Conservation (phyloP, 1,140 invertebrate genomes). For the Polyergus mexicanus region DNA sequence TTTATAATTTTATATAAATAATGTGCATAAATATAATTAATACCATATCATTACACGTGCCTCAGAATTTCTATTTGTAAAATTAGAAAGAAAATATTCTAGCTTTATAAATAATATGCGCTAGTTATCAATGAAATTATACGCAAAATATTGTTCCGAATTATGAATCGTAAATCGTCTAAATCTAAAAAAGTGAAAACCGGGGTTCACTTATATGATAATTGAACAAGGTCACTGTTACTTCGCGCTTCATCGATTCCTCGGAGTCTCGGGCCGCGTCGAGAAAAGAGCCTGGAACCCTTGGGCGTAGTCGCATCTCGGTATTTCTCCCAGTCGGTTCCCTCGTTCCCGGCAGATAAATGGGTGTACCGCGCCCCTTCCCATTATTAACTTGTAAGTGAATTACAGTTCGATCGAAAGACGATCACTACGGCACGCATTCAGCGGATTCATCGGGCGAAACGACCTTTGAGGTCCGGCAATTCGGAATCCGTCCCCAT, state of each 20-base stretch:
- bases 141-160: not conserved
- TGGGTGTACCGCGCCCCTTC: slow-evolving; percentile 81
- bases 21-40: not conserved
- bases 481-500: slow-evolving; percentile 69
- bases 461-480: slow-evolving; percentile 83
- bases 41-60: not conserved
- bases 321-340: slow-evolving; percentile 55
- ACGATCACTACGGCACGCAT: slow-evolving; percentile 79
- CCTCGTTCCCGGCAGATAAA: slow-evolving; percentile 80
- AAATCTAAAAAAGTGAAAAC: slow-evolving; percentile 1
- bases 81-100: not conserved
- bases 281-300: slow-evolving; percentile 53
- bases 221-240: slow-evolving; percentile 57
- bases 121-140: not conserved
- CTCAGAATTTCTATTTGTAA: not conserved
- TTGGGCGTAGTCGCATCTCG: slow-evolving; percentile 58
- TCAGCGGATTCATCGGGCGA: slow-evolving; percentile 77
- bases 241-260: slow-evolving; percentile 56
- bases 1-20: not conserved
- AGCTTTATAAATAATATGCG: not conserved
- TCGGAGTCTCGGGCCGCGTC: slow-evolving; percentile 26
- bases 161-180: not conserved
- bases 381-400: slow-evolving; percentile 86
- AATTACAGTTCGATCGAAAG: slow-evolving; percentile 86
- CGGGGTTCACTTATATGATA: not conserved